Evolutionary conservation across 2,888 invertebrate species (phyloP).

Genomic region (Leptopilina drosophilae): DNA sequence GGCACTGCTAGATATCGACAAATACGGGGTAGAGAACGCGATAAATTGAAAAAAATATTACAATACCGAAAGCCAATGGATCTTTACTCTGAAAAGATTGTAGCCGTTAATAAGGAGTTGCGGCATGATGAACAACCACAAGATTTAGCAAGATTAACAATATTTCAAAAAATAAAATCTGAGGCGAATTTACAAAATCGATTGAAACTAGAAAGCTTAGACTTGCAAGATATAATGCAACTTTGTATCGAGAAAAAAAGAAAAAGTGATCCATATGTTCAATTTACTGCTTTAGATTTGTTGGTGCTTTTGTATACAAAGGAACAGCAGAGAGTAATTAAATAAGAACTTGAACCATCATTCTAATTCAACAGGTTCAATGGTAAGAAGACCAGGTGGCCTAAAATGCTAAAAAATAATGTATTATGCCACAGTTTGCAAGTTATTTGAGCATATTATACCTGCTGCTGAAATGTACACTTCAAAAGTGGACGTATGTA

Average conservation of each 20-base stretch:
- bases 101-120: not conserved
- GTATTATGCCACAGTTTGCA: not conserved
- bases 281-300: not conserved
- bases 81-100: not conserved
- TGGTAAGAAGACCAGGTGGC: not conserved
- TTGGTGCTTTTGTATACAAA: not conserved
- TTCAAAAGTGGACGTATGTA: not conserved
- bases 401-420: not conserved
- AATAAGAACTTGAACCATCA: not conserved
- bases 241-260: not conserved
- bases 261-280: not conserved
- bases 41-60: not conserved
- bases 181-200: not conserved
- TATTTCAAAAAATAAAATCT: not conserved
- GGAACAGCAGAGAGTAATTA: not conserved
- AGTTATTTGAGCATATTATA: not conserved
- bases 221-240: not conserved
- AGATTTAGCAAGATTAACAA: not conserved
- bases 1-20: not conserved
- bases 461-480: not conserved
- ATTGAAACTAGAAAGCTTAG: not conserved
- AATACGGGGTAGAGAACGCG: not conserved
- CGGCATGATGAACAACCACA: not conserved
- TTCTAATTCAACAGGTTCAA: no score
- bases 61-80: not conserved